Evolutionary conservation across 2,888 invertebrate genomes (phyloP).

Genomic region (Orthosia gracilis): DNA sequence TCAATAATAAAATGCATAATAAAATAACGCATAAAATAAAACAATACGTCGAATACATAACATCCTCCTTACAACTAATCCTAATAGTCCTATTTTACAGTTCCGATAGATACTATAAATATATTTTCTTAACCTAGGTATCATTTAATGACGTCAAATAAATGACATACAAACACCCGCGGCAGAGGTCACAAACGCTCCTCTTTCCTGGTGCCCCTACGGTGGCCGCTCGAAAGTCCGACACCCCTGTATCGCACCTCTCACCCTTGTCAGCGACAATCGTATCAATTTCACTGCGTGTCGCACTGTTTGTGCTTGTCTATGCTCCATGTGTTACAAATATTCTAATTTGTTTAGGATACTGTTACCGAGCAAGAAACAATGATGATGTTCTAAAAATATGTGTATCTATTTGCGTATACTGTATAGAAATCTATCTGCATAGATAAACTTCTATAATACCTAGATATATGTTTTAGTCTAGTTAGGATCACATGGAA

Average conservation of each 20-base stretch:
- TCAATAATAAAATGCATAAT: too few species aligned
- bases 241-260: slow-evolving; percentile 57
- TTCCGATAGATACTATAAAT: too few species aligned
- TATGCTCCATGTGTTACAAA: slow-evolving; percentile 40
- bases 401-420: too few species aligned
- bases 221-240: slow-evolving; percentile 30
- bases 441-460: too few species aligned
- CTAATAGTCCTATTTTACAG: too few species aligned
- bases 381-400: neutral
- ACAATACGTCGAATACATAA: too few species aligned
- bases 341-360: slow-evolving; percentile 25
- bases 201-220: slow-evolving; percentile 31
- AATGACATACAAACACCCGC: slow-evolving; percentile 6
- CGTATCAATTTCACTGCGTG: slow-evolving; percentile 57
- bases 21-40: too few species aligned
- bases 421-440: too few species aligned
- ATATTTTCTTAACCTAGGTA: neutral
- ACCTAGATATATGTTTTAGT: too few species aligned
- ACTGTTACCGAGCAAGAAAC: neutral
- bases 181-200: slow-evolving; percentile 28
- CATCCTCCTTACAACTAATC: too few species aligned
- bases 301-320: slow-evolving; percentile 31
- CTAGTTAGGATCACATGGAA: too few species aligned
- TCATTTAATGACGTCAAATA: slow-evolving; percentile 21
- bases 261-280: slow-evolving; percentile 59